Evolutionary conservation across 2,113 vertebrate species (phyloP).

Genomic region (Brachyistius frenatus): DNA sequence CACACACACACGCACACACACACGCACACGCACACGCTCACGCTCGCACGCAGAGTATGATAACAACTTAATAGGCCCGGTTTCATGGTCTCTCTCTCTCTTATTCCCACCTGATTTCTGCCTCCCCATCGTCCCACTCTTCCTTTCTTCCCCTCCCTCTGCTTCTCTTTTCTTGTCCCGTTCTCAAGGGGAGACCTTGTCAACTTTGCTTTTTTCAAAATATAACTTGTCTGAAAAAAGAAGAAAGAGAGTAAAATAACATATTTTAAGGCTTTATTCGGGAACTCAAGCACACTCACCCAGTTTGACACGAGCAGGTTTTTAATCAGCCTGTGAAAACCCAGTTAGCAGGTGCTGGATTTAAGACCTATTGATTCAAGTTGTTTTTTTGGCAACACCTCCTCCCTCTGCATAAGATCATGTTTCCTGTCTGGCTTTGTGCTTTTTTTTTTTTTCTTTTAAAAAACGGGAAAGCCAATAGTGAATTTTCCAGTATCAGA

Average conservation of each 20-base stretch:
- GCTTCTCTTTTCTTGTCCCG: conserved; percentile 25
- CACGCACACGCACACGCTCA: neutral
- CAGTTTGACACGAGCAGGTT: conserved; percentile 17
- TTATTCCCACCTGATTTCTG: conserved; percentile 9
- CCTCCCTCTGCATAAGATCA: neutral
- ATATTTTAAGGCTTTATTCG: conserved; percentile 15
- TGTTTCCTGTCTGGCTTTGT: neutral
- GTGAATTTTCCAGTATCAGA: conserved; percentile 33
- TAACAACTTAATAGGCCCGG: conserved; percentile 2
- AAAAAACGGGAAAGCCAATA: conserved; percentile 9
- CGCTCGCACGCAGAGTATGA: neutral
- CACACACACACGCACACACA: neutral
- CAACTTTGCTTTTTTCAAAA: conserved; percentile 45
- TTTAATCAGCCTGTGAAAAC: conserved; percentile 18
- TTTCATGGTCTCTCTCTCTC: conserved; percentile 10
- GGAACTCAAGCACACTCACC: conserved; percentile 12
- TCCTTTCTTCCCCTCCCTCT: conserved; percentile 9
- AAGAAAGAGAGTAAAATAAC: neutral
- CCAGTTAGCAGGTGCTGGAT: neutral
- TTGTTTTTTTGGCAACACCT: neutral
- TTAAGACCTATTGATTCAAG: neutral
- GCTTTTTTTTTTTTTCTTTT: neutral
- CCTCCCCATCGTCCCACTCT: conserved; percentile 6
- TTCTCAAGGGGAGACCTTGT: conserved; percentile 52
- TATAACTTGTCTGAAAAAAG: conserved; percentile 4